Evolutionary conservation across 1,140 invertebrate species (phyloP).

Genomic region (Drosophila repletoides): DNA sequence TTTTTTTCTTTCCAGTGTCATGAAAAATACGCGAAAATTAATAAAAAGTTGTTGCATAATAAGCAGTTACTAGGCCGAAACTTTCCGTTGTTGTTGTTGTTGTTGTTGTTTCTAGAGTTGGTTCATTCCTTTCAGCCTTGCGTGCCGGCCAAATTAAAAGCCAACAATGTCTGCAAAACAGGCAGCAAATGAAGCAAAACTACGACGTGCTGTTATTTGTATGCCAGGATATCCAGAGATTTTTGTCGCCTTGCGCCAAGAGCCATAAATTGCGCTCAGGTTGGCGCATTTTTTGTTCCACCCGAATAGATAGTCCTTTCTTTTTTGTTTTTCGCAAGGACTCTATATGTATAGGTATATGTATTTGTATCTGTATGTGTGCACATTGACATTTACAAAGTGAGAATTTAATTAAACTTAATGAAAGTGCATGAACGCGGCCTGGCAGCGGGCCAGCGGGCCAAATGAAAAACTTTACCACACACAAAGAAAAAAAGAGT

Average conservation of each 20-base stretch:
- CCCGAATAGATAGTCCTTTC: slow-evolving; percentile 40
- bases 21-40: slow-evolving; percentile 77
- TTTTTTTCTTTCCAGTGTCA: slow-evolving; percentile 16
- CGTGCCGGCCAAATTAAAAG: slow-evolving; percentile 75
- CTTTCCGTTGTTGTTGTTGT: slow-evolving; percentile 22
- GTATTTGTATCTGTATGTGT: slow-evolving; percentile 43
- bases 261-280: slow-evolving; percentile 73
- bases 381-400: slow-evolving; percentile 77
- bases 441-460: slow-evolving; percentile 34
- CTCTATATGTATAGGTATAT: neutral
- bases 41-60: slow-evolving; percentile 69
- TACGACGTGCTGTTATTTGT: slow-evolving; percentile 75
- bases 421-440: slow-evolving; percentile 70
- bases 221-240: slow-evolving; percentile 51
- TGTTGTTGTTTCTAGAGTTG: slow-evolving; percentile 36
- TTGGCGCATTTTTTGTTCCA: slow-evolving; percentile 54
- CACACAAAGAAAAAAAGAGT: no score
- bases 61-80: slow-evolving; percentile 48
- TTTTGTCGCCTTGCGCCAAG: slow-evolving; percentile 69
- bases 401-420: slow-evolving; percentile 79
- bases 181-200: slow-evolving; percentile 71
- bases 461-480: slow-evolving; percentile 12
- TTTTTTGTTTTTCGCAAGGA: neutral
- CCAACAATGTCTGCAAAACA: slow-evolving; percentile 73
- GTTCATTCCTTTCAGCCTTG: no score